These are phyloP conservation scores for Hyperoplus lanceolatus DNA, from an alignment of 2,797 vertebrate species.

Conservation along the genomic window DNA sequence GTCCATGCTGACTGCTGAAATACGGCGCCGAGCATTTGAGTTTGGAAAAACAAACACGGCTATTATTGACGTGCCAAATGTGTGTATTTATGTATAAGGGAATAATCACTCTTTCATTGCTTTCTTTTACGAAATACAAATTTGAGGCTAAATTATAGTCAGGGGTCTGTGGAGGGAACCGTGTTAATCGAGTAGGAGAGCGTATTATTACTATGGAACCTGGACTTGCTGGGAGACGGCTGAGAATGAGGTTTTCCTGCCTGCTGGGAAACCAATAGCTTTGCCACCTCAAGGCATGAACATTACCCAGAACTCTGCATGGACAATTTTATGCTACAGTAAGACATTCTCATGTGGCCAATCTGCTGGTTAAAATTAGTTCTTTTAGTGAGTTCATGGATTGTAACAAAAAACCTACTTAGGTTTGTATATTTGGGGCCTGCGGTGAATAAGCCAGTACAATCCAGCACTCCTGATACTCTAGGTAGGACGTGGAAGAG, in stretches of 20 bases:
- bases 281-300: slow-evolving; percentile 45
- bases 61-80: slow-evolving; percentile 72
- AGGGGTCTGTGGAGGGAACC: slow-evolving; percentile 70
- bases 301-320: slow-evolving; percentile 50
- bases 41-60: slow-evolving; percentile 80
- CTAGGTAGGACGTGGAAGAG: slow-evolving; percentile 10
- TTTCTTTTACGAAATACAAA: slow-evolving; percentile 80
- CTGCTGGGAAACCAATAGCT: slow-evolving; percentile 64
- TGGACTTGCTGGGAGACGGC: slow-evolving; percentile 42
- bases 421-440: slow-evolving; percentile 32
- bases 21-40: slow-evolving; percentile 50
- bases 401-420: slow-evolving; percentile 34
- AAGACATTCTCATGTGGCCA: slow-evolving; percentile 50
- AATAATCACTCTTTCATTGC: slow-evolving; percentile 81
- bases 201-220: slow-evolving; percentile 69
- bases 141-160: slow-evolving; percentile 78
- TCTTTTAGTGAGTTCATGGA: slow-evolving; percentile 49
- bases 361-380: slow-evolving; percentile 48
- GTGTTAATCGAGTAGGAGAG: slow-evolving; percentile 73
- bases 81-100: slow-evolving; percentile 78
- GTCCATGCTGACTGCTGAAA: slow-evolving; percentile 64
- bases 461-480: slow-evolving; percentile 14
- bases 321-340: slow-evolving; percentile 51
- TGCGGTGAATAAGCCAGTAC: slow-evolving; percentile 8
- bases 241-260: slow-evolving; percentile 67